Conservation (phyloP, 1,140 invertebrate species). For the Drosophila lacertosa region DNA sequence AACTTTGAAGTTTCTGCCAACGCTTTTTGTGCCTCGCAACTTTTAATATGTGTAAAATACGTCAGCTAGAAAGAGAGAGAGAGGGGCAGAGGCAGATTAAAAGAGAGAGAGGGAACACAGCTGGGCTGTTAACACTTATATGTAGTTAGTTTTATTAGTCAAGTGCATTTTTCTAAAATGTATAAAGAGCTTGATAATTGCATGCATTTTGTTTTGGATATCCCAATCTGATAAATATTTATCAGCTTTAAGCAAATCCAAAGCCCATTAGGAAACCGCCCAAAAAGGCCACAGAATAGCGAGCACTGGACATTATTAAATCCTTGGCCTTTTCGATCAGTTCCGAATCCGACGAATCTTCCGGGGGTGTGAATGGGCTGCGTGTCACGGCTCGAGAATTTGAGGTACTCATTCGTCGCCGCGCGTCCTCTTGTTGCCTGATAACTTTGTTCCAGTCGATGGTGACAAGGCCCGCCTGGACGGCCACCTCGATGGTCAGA, state of each 20-base stretch:
- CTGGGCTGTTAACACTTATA: slow-evolving; percentile 4
- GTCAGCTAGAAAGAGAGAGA: not conserved
- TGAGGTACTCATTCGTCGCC: not conserved
- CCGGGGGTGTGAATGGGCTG: not conserved
- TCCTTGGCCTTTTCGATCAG: slow-evolving; percentile 15
- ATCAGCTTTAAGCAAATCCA: slow-evolving; percentile 32
- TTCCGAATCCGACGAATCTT: not conserved
- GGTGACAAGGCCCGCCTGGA: slow-evolving; percentile 25
- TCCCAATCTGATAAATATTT: not conserved
- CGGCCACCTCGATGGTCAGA: slow-evolving; percentile 29
- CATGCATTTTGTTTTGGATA: not conserved
- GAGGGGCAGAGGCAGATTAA: not conserved
- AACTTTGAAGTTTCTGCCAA: slow-evolving; percentile 67
- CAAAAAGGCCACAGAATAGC: slow-evolving; percentile 39
- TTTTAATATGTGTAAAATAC: slow-evolving; percentile 36
- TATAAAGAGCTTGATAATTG: not conserved
- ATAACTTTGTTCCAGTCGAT: slow-evolving; percentile 3
- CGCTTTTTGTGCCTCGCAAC: slow-evolving; percentile 53
- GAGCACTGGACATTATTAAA: slow-evolving; percentile 18
- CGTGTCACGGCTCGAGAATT: not conserved
- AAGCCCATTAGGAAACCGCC: slow-evolving; percentile 60
- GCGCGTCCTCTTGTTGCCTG: not conserved
- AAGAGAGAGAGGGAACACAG: not conserved
- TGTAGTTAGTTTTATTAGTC: slow-evolving; percentile 14
- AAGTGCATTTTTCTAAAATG: slow-evolving; percentile 20